These are phyloP conservation scores for Acanthurus tractus DNA, from an alignment of 2,797 vertebrate genomes.

Conservation along the genomic window DNA sequence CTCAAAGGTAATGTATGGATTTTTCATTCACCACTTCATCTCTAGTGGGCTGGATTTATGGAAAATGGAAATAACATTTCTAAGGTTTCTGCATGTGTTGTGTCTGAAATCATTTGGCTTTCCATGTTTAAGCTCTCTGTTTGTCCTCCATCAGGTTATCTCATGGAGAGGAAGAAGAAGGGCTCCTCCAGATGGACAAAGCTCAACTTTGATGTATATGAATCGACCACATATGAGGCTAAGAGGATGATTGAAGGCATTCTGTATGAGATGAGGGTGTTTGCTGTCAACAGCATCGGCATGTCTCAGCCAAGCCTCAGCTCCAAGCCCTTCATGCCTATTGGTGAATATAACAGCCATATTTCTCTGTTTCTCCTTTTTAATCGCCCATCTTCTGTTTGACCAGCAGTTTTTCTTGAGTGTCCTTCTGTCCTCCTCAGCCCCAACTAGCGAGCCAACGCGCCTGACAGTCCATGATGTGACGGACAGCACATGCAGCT, in stretches of 20 bases:
- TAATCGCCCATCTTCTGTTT: constrained; percentile 3
- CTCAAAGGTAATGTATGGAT: constrained; percentile 85
- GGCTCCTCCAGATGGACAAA: constrained; percentile 94
- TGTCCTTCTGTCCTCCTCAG: constrained; percentile 71
- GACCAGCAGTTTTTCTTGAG: constrained; percentile 12
- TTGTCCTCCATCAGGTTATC: constrained; percentile 86
- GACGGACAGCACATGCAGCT: constrained; percentile 89
- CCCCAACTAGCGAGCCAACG: constrained; percentile 90
- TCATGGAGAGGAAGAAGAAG: constrained; percentile 95
- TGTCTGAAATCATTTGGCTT: background rate
- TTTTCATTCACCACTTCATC: background rate
- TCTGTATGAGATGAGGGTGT: constrained; percentile 94
- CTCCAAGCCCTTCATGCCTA: constrained; percentile 95
- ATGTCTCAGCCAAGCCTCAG: constrained; percentile 89
- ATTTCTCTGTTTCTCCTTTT: constrained; percentile 13
- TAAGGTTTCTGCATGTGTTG: background rate
- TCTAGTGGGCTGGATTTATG: background rate
- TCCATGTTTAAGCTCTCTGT: background rate
- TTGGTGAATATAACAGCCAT: constrained; percentile 81
- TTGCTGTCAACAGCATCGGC: constrained; percentile 91
- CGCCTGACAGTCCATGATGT: constrained; percentile 90
- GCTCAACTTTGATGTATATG: constrained; percentile 92
- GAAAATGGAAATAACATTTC: background rate
- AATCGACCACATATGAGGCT: constrained; percentile 87
- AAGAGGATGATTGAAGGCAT: constrained; percentile 95